Evolutionary conservation across 2,888 invertebrate species (phyloP).

Genomic region (Timema podura): DNA sequence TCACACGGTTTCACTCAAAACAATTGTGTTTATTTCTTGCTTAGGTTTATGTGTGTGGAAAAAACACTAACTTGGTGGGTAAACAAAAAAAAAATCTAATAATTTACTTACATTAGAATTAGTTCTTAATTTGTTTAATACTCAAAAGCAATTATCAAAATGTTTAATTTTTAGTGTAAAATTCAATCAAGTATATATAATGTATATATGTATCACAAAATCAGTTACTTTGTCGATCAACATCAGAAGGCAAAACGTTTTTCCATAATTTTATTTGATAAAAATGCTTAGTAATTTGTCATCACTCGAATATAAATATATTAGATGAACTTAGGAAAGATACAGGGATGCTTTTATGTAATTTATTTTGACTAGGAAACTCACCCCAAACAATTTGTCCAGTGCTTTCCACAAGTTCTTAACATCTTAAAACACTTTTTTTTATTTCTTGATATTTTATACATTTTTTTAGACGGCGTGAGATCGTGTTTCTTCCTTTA

Average conservation of each 20-base stretch:
- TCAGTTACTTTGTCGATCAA: conserved; percentile 33
- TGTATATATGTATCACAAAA: conserved; percentile 30
- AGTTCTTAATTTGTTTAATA: conserved; percentile 17
- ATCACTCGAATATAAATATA: conserved; percentile 24
- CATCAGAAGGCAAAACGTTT: conserved; percentile 30
- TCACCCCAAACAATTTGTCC: conserved; percentile 21
- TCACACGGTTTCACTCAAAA: conserved; percentile 13
- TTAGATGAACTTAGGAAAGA: conserved; percentile 25
- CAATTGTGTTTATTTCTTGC: conserved; percentile 14
- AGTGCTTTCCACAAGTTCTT: too few species aligned
- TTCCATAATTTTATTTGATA: conserved; percentile 17
- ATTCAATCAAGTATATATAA: conserved; percentile 33
- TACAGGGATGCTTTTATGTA: conserved; percentile 20
- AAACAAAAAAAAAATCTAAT: conserved; percentile 4
- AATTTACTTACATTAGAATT: conserved; percentile 11
- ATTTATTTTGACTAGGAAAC: conserved; percentile 29
- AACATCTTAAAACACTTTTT: too few species aligned
- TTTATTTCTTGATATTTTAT: too few species aligned
- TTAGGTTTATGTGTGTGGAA: not conserved
- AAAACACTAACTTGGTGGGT: conserved; percentile 1
- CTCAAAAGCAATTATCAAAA: conserved; percentile 34
- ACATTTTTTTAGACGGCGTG: conserved; percentile 26
- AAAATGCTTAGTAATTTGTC: conserved; percentile 21
- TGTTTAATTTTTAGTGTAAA: conserved; percentile 32
- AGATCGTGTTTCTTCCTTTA: conserved; percentile 20